A percentile compares a stretch with the other conserved stretches of the same genome.
phyloP scores from a whole-genome alignment of 1,140 invertebrate genomes.

The Tribolium castaneum region DNA sequence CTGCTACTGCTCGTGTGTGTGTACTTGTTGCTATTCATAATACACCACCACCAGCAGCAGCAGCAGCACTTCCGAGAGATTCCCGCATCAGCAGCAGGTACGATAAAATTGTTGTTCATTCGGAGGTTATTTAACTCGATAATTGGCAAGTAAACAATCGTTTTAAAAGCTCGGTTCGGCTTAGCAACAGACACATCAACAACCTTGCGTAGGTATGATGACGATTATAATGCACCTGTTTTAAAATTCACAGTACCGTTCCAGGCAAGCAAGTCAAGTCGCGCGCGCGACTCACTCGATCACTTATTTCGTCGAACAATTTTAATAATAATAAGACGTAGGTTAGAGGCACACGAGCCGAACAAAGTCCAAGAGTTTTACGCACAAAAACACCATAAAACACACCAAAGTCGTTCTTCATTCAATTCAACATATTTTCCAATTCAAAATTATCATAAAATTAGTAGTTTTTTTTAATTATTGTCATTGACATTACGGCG shows the following conservation, averaged over 20 bases:
- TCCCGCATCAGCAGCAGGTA: too few species aligned
- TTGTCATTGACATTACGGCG: too few species aligned
- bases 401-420: too few species aligned
- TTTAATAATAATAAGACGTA: too few species aligned
- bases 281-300: too few species aligned
- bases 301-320: not conserved
- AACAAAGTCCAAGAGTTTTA: too few species aligned
- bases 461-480: too few species aligned
- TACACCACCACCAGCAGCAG: not conserved
- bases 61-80: not conserved
- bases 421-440: too few species aligned
- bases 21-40: slow-evolving; percentile 16
- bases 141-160: slow-evolving; percentile 40
- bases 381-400: too few species aligned
- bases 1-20: not conserved
- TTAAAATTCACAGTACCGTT: slow-evolving; percentile 40
- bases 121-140: slow-evolving; percentile 34
- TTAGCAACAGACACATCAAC: slow-evolving; percentile 37
- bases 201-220: slow-evolving; percentile 28
- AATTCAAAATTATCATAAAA: too few species aligned
- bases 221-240: slow-evolving; percentile 37
- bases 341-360: too few species aligned
- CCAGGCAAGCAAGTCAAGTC: not conserved
- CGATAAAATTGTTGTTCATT: too few species aligned
- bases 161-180: slow-evolving; percentile 25